Base-by-base conservation (phyloP, 2,888 invertebrate species). In the Temnothorax ravouxi region DNA sequence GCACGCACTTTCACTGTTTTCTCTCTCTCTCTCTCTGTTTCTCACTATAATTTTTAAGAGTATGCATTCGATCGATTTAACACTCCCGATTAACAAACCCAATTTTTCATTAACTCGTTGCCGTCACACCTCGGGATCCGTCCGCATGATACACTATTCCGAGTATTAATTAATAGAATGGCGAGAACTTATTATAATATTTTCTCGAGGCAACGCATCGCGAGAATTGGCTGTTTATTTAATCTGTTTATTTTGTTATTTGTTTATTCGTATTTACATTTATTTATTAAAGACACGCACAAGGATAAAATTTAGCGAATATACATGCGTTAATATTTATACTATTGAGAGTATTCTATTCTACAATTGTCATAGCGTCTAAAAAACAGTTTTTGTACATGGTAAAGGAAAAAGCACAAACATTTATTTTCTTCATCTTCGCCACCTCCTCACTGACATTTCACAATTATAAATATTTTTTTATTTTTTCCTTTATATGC, bases 21-120 rank as follows among this genome's bases (percentile, higher is more conserved):
- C 47, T 81, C 47, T 87, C 72, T 81, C 84, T 83, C 62, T 84
- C 72, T 81, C 84, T 83, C 62, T 84, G 75, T 84, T 83, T 87
- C 56, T 71, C 83, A 75, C 77, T n/a, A 75, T 81, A 79, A 88
- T 86, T 87, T 80, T 89, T 86, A 85, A 90, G 88, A 87, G 13
- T 72, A 59, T 71, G 85, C 77, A 83, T 56, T 83, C 72, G 59
- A 85, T 87, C 83, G 84, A 87, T 87, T 89, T 89, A 87, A 92
- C 86, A 47, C 85, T 92, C 89, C 90, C 89, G 83, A 92, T 92
- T 92, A 92, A 92, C 92, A 92, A 92, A 92, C 92, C 92, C 92
- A 90, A 79, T 85, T 64, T 90, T 83, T 89, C 76, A 71, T 86
- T 84, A 84, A 84, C 79, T 76, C 52, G 15, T 69, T 87, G 80